These are phyloP conservation scores for Micromesistius poutassou DNA, from an alignment of 2,797 vertebrate species.

Conservation along the genomic window DNA sequence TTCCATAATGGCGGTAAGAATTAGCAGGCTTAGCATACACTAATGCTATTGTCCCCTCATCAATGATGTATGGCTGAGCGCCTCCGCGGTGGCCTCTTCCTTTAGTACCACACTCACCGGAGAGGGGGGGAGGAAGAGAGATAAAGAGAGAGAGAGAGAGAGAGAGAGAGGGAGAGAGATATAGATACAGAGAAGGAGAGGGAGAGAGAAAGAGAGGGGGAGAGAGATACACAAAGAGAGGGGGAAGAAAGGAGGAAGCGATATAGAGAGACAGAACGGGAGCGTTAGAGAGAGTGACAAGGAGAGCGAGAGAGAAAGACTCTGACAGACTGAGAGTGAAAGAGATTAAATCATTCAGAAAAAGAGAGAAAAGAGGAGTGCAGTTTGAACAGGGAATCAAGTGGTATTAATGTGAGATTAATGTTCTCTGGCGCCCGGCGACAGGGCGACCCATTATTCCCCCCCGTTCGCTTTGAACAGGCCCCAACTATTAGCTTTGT, in stretches of 20 bases:
- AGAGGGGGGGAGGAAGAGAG: slow-evolving; percentile 8
- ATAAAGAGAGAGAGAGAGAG: not conserved
- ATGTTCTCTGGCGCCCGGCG: slow-evolving; percentile 60
- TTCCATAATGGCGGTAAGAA: slow-evolving; percentile 62
- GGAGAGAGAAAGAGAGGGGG: slow-evolving; percentile 19
- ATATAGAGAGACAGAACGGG: slow-evolving; percentile 28
- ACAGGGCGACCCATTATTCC: slow-evolving; percentile 56
- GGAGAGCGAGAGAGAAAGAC: not conserved
- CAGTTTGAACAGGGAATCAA: slow-evolving; percentile 63
- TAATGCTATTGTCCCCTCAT: slow-evolving; percentile 71
- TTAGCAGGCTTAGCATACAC: slow-evolving; percentile 65
- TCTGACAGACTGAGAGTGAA: slow-evolving; percentile 10
- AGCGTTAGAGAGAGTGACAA: slow-evolving; percentile 28
- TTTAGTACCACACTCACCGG: slow-evolving; percentile 40
- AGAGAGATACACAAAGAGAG: not conserved
- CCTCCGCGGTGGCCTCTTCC: slow-evolving; percentile 56
- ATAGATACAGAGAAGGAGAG: too few relatives aligned
- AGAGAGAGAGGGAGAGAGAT: slow-evolving; percentile 21
- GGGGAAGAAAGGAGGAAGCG: not conserved
- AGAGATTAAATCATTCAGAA: not conserved
- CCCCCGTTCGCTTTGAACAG: slow-evolving; percentile 54
- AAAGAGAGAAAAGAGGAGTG: slow-evolving; percentile 10
- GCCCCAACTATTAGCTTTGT: slow-evolving; percentile 60
- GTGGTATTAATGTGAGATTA: slow-evolving; percentile 69
- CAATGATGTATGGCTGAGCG: slow-evolving; percentile 69